Evolutionary conservation across 2,888 invertebrate genomes (phyloP), one percentile per base, ranked within the genome.

Genomic region (Catocala sponsa): DNA sequence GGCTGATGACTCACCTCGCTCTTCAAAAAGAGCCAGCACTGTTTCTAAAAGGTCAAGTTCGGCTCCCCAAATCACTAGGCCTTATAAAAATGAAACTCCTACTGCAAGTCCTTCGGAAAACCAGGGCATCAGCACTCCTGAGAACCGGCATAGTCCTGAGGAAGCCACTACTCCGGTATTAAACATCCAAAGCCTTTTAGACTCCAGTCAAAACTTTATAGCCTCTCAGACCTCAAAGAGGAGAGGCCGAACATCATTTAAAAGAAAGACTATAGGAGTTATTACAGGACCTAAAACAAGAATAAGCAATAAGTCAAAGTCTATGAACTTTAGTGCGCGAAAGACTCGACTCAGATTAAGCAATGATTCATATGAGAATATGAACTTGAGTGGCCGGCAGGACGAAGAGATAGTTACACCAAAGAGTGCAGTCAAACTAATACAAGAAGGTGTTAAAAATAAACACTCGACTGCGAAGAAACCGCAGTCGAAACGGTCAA

Each of bases 381-480:
- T 84, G 2, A 79, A 82, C 12, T 63, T 65, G 12, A 78, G 78
- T 0, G 80, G 79, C 25, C 59, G 78, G 38, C 70, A 80, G 4
- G 70, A 82, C 25, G 83, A 84, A 0, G 86, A 87, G 52, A 80
- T 80, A 6, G 83, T 89, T 0, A 94, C 95, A 0, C 95, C 95
- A 0, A 91, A 83, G 32, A 92, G 91, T 55, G 87, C 83, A 0
- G 85, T 90, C 0, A 86, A 88, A 57, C 67, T 86, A 4, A 78
- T 87, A 0, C 92, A 82, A 0, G 94, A 93, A 57, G 84, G 83
- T 0, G 91, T 95, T 0, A 94, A 94, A 68, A 91, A 91, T 64
- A 92, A 92, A 58, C 93, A 94, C 62, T 89, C 95, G 0, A 92
- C 94, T 0, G 94, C 95, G 0, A 95, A 94, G 73, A 94, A 94